phyloP scores from a whole-genome alignment of 2,797 vertebrate genomes.

The Austrolebias charrua region DNA sequence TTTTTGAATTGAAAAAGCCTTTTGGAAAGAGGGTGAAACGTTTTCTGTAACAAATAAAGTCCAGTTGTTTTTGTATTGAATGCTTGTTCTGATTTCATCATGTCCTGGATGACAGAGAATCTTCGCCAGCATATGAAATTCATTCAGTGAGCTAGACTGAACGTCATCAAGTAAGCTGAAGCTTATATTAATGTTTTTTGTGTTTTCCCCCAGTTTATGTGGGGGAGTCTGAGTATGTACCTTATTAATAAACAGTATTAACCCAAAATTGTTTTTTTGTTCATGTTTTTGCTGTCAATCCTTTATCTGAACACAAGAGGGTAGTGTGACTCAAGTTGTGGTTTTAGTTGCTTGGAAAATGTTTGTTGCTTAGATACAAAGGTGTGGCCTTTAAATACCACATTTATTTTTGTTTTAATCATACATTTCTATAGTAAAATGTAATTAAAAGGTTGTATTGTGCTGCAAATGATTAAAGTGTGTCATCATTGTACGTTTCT shows the following conservation, averaged over 20 bases:
- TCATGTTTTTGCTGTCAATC: slow-evolving; percentile 8
- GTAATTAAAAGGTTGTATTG: background rate
- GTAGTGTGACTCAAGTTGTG: slow-evolving; percentile 11
- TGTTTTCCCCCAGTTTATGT: too few species aligned
- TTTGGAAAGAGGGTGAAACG: too few species aligned
- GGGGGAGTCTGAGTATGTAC: too few species aligned
- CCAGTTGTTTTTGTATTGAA: too few species aligned
- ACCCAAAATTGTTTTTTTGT: too few species aligned
- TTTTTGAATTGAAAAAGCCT: too few species aligned
- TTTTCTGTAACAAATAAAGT: too few species aligned
- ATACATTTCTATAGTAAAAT: background rate
- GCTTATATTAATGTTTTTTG: background rate
- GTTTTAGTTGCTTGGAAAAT: background rate
- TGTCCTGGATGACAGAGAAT: too few species aligned
- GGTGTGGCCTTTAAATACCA: background rate
- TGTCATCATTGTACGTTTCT: background rate
- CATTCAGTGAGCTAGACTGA: background rate
- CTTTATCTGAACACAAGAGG: slow-evolving; percentile 41
- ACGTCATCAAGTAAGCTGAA: background rate
- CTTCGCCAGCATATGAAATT: too few species aligned
- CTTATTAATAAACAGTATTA: too few species aligned
- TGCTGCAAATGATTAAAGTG: too few species aligned
- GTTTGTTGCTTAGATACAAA: background rate
- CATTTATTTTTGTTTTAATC: background rate
- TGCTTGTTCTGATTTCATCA: too few species aligned